These are phyloP conservation scores for Cataglyphis albicans DNA, from an alignment of 2,888 invertebrate genomes.

Conservation along the genomic window DNA sequence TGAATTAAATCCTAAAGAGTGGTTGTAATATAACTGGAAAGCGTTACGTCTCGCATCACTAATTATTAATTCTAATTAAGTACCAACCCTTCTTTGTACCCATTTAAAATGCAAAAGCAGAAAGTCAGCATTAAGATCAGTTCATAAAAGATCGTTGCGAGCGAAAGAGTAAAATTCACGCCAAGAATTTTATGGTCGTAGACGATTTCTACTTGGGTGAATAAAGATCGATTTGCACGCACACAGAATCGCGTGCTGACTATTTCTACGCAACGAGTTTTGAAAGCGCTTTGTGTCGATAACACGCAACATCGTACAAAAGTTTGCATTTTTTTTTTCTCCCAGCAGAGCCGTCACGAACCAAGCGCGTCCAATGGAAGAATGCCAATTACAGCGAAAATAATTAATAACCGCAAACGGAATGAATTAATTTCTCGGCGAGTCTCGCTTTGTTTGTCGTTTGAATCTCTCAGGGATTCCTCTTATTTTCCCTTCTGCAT, in stretches of 20 bases:
- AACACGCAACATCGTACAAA: constrained; percentile 17
- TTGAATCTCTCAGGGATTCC: not conserved
- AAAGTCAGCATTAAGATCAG: not conserved
- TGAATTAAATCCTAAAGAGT: constrained; percentile 14
- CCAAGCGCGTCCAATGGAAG: constrained; percentile 14
- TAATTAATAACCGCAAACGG: constrained; percentile 63
- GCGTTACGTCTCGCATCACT: not conserved
- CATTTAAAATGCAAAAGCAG: not conserved
- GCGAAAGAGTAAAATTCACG: not conserved
- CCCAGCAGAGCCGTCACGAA: constrained; percentile 20
- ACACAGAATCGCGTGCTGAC: not conserved
- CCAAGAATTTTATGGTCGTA: not conserved
- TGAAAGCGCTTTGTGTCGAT: not conserved
- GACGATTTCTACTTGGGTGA: constrained; percentile 6
- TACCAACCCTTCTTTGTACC: not conserved
- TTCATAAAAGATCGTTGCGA: not conserved
- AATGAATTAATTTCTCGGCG: constrained; percentile 28
- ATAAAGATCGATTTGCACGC: not conserved
- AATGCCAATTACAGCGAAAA: constrained; percentile 68
- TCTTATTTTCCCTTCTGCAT: not conserved
- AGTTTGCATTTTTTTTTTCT: constrained; percentile 28
- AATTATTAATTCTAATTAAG: constrained; percentile 25
- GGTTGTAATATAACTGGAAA: constrained; percentile 22
- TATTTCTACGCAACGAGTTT: constrained; percentile 1
- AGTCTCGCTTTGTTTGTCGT: not conserved